A percentile compares a stretch with the other conserved stretches of the same genome.
Conservation (phyloP, 1,140 invertebrate genomes). For the Nephotettix cincticeps region DNA sequence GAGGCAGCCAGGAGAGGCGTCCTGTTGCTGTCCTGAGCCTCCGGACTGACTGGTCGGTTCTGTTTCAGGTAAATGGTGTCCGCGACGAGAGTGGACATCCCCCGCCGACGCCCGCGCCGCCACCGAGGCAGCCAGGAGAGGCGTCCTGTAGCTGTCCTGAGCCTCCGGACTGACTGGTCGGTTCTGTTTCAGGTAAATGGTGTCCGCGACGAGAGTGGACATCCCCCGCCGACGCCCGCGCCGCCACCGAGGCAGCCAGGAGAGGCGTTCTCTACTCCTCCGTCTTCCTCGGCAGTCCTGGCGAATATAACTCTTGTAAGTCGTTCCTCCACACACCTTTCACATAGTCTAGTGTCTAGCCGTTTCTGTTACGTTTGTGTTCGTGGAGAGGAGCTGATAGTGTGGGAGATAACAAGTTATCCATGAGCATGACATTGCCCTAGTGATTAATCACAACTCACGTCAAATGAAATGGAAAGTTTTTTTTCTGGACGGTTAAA, state of each 20-base stretch:
- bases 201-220: constrained; percentile 85
- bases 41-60: constrained; percentile 58
- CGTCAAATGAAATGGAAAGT: no score
- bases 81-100: constrained; percentile 81
- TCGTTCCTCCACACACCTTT: constrained; percentile 15
- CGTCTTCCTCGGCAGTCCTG: constrained; percentile 86
- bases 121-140: constrained; percentile 70
- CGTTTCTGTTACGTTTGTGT: no score
- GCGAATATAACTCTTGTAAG: constrained; percentile 60
- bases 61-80: constrained; percentile 84
- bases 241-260: constrained; percentile 72
- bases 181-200: constrained; percentile 75
- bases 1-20: constrained; percentile 75
- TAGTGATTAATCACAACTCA: no score
- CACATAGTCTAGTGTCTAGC: no score
- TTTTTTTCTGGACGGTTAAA: no score
- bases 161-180: constrained; percentile 72
- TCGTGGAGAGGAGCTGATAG: no score
- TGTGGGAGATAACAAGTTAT: no score
- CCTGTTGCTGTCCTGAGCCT: constrained; percentile 84
- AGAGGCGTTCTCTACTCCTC: constrained; percentile 79
- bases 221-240: constrained; percentile 72
- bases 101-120: constrained; percentile 72
- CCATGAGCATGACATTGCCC: no score
- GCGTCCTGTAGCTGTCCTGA: constrained; percentile 79